phyloP scores from a whole-genome alignment of 2,797 vertebrate genomes.

The Typhlichthys subterraneus region DNA sequence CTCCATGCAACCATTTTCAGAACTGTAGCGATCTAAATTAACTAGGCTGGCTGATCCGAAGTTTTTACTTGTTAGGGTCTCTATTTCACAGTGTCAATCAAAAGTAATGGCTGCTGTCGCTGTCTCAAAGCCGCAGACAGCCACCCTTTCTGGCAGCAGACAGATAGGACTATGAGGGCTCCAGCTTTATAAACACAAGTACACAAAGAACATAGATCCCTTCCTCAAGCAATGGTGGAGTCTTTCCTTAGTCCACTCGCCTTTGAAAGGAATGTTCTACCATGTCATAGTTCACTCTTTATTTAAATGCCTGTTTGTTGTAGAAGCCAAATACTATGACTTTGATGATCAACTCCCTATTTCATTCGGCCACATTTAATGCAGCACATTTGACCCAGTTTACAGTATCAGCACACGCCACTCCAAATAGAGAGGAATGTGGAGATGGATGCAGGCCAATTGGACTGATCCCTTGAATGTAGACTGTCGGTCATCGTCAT shows the following conservation, averaged over 20 bases:
- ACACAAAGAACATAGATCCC: slow-evolving; percentile 14
- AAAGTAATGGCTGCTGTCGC: slow-evolving; percentile 36
- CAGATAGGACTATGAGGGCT: slow-evolving; percentile 46
- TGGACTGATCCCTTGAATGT: slow-evolving; percentile 44
- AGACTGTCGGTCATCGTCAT: slow-evolving; percentile 47
- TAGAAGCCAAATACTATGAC: slow-evolving; percentile 21
- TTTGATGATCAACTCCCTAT: slow-evolving; percentile 29
- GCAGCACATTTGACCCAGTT: slow-evolving; percentile 44
- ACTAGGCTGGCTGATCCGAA: slow-evolving; percentile 7
- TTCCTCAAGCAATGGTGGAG: slow-evolving; percentile 24
- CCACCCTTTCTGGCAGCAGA: slow-evolving; percentile 44
- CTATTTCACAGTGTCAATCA: slow-evolving; percentile 49
- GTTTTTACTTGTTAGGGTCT: slow-evolving; percentile 30
- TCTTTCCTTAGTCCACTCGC: slow-evolving; percentile 26
- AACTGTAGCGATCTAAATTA: slow-evolving; percentile 18
- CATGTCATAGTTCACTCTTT: slow-evolving; percentile 23
- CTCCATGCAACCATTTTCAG: too few species aligned
- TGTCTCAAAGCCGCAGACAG: slow-evolving; percentile 33
- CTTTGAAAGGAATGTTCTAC: slow-evolving; percentile 52
- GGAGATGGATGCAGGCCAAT: slow-evolving; percentile 50
- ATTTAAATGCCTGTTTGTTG: slow-evolving; percentile 36
- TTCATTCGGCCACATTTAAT: slow-evolving; percentile 45
- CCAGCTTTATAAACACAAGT: slow-evolving; percentile 46
- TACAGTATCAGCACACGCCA: slow-evolving; percentile 26
- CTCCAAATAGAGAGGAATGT: slow-evolving; percentile 40